Base-by-base conservation (phyloP, 1,140 invertebrate species). In the Eumaeus atala region DNA sequence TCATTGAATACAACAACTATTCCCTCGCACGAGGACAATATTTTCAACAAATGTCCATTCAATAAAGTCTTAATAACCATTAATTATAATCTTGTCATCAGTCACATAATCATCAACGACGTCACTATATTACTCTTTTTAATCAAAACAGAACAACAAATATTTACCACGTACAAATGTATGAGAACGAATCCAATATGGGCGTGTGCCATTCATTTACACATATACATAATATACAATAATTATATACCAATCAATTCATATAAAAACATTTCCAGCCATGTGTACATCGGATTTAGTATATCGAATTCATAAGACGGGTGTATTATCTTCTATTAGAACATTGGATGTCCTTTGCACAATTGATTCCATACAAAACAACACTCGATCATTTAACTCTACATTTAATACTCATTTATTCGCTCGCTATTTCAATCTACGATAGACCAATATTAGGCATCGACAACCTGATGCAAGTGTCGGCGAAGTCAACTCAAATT, bases 51-150 rank as follows among this genome's bases (percentile, higher is more conserved):
- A 87, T 83, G 68, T 83, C 72, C 81, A 76, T 78, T 78, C 73
- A 82, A 84, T 87, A 82, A 83, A 87, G 82, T 87, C 84, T 87
- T 81, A 81, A 75, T 80, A 84, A 83, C 70, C 77, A 82, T 82
- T 81, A 74, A 69, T 67, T 66, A 76, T 71, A 66, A 71, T 66
- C 70, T 74, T 73, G 70, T 69, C 77, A 71, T 74, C 62, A 62
- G 84, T 87, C 81, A 86, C 83, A 86, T 74, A 82, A 84, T 78
- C 65, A 75, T 80, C 68, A 83, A 87, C 80, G 77, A 85, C 67
- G 77, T 70, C 57, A 62, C 70, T 82, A 82, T 73, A 72, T 67
- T 77, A 74, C 69, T 71, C n/a, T 61, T 59, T 69, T 74, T 73
- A 80, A 76, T 65, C 67, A 80, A n/a, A 55, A 73, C 51, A 69